Evolutionary conservation across 2,888 invertebrate species (phyloP), one percentile per base, ranked within the genome.

Genomic region (Magallana nippona): DNA sequence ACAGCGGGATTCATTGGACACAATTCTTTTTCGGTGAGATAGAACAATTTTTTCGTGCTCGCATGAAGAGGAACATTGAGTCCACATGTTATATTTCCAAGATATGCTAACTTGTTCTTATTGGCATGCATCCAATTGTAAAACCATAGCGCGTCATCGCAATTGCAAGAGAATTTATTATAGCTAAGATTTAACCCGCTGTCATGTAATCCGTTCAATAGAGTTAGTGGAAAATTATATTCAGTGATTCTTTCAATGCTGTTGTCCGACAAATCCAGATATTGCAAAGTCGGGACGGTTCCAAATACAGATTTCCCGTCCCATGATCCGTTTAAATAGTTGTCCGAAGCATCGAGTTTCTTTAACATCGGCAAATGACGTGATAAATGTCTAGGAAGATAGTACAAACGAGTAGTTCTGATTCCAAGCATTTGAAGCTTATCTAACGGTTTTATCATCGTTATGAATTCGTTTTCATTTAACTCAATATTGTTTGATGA

Each of bases 111-210:
- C 44, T 57, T 81, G 10, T 78, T 58, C 10, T 81, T 32, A 55
- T 85, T 62, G n/a, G 81, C 77, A 15, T 78, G 27, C 13, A 89
- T 78, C 81, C 81, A 79, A 19, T 84, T 55, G n/a, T 84, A 84
- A 81, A 88, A 87, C 86, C 86, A 88, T 1, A 58, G 60, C 17
- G 84, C 58, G n/a, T 83, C 83, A 13, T 82, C 62, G 79, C 88
- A 86, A 1, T 79, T 80, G 77, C 87, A 89, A 10, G 79, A 80
- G 17, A 86, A 85, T 13, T 85, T 83, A 60, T 89, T 89, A 15
- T 82, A 79, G 10, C 81, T 77, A 1, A 86, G n/a, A 27, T 82
- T 57, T 19, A 86, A 11, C 0, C 19, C 17, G 22, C 44, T 77
- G 13, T 22, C 13, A 32, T 57, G 57, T 22, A 87, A 44, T 44